A percentile compares a stretch with the other conserved stretches of the same genome.
These are phyloP conservation scores for Ormia ochracea DNA, from an alignment of 2,888 invertebrate genomes.

Conservation along the genomic window DNA sequence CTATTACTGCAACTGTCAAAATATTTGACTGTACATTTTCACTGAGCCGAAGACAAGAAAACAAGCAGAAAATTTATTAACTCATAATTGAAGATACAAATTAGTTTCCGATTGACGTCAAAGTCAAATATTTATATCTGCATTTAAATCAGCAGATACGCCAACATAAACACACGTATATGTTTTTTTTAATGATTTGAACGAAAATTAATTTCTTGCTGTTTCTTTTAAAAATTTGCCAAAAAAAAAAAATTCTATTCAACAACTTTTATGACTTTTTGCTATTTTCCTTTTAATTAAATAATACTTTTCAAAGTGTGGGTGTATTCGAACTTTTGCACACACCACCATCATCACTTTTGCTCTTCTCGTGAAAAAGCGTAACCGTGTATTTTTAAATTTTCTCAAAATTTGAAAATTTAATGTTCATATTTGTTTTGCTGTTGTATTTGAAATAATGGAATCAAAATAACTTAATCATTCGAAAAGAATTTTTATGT, in stretches of 20 bases:
- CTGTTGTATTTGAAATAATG: not conserved
- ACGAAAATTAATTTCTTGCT: too few relatives aligned
- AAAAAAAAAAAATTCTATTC: not conserved
- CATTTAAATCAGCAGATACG: not conserved
- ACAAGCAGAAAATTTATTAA: not conserved
- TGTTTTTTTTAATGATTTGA: too few relatives aligned
- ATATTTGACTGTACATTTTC: too few relatives aligned
- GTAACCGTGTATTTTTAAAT: not conserved
- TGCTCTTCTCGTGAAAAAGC: not conserved
- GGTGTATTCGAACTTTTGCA: conserved; percentile 33
- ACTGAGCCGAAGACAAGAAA: too few relatives aligned
- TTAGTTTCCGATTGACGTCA: conserved; percentile 5
- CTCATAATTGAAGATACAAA: not conserved
- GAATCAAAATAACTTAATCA: not conserved
- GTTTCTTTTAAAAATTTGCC: not conserved
- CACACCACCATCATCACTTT: conserved; percentile 18
- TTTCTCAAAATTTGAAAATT: not conserved
- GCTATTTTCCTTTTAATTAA: not conserved
- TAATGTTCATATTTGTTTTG: not conserved
- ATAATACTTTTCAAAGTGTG: not conserved
- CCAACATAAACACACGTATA: not conserved
- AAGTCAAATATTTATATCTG: not conserved
- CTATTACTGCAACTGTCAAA: too few relatives aligned
- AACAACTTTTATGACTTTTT: not conserved
- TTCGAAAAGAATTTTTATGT: not conserved